A percentile compares a stretch with the other conserved stretches of the same genome.
These are phyloP conservation scores for Caerostris extrusa DNA, from an alignment of 1,140 invertebrate genomes.

Conservation along the genomic window DNA sequence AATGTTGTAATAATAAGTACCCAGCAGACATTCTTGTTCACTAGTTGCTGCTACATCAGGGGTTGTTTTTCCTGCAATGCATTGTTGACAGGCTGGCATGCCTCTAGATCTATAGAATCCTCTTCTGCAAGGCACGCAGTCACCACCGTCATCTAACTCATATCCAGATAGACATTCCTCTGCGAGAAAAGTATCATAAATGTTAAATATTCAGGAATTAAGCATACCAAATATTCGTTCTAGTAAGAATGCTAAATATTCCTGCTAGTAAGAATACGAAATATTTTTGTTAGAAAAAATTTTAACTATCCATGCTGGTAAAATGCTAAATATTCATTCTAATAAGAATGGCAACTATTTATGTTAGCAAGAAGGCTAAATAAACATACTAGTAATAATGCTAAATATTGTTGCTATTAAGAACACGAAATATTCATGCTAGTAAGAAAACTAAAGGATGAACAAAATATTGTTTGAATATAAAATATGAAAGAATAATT, in stretches of 20 bases:
- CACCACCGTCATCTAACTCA: constrained; percentile 92
- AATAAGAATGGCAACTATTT: no score
- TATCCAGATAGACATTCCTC: constrained; percentile 92
- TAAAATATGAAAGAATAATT: no score
- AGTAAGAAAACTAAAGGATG: no score
- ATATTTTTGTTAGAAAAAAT: no score
- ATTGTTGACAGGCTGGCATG: constrained; percentile 92
- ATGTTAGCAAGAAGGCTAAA: no score
- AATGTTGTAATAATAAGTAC: constrained; percentile 67
- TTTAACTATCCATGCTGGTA: no score
- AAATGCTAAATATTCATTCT: no score
- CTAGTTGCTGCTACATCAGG: constrained; percentile 90
- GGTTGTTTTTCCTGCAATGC: constrained; percentile 94
- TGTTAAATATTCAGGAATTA: background rate
- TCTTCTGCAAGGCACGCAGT: constrained; percentile 94
- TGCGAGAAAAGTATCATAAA: constrained; percentile 23
- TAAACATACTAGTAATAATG: no score
- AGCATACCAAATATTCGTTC: no score
- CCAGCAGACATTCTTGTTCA: constrained; percentile 94
- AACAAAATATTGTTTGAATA: no score
- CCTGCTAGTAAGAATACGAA: background rate
- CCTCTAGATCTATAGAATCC: constrained; percentile 95
- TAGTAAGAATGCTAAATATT: background rate
- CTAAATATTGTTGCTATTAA: no score
- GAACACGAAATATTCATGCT: no score